phyloP scores from a whole-genome alignment of 2,888 invertebrate species.

The Julus scanicus region DNA sequence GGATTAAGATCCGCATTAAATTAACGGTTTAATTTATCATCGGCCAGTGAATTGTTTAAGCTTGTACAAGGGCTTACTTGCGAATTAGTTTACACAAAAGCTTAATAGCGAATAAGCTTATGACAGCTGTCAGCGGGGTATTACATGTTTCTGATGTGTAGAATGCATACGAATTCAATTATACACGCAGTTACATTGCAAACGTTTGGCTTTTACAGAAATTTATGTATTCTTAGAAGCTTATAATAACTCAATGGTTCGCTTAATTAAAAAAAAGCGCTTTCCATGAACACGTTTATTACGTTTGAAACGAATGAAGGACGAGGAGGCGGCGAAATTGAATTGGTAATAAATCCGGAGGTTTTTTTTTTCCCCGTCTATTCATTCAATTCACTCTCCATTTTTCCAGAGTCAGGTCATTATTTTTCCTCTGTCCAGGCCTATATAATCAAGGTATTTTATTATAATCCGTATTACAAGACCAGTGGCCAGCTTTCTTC shows the following conservation, averaged over 20 bases:
- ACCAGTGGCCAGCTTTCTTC: slow-evolving; percentile 4
- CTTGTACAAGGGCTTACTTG: not conserved
- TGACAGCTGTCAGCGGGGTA: slow-evolving; percentile 13
- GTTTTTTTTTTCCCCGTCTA: not conserved
- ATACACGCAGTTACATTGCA: not conserved
- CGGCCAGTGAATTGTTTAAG: not conserved
- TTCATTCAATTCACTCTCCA: not conserved
- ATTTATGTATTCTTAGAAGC: not conserved
- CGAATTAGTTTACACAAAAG: not conserved
- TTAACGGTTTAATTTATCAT: not conserved
- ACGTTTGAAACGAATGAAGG: not conserved
- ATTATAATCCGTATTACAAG: slow-evolving; percentile 39
- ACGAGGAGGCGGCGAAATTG: not conserved
- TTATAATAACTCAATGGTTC: not conserved
- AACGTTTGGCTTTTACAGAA: not conserved
- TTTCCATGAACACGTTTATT: slow-evolving; percentile 13
- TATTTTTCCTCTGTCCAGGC: slow-evolving; percentile 8
- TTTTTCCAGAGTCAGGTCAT: not conserved
- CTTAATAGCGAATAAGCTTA: slow-evolving; percentile 1
- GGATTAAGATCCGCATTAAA: not conserved
- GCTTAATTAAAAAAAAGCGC: not conserved
- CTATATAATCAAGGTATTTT: slow-evolving; percentile 16
- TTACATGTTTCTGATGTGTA: not conserved
- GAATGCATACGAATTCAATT: not conserved
- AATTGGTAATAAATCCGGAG: slow-evolving; percentile 26